phyloP scores from a whole-genome alignment of 2,888 invertebrate species.

The Liopterus haemorrhoidalis region DNA sequence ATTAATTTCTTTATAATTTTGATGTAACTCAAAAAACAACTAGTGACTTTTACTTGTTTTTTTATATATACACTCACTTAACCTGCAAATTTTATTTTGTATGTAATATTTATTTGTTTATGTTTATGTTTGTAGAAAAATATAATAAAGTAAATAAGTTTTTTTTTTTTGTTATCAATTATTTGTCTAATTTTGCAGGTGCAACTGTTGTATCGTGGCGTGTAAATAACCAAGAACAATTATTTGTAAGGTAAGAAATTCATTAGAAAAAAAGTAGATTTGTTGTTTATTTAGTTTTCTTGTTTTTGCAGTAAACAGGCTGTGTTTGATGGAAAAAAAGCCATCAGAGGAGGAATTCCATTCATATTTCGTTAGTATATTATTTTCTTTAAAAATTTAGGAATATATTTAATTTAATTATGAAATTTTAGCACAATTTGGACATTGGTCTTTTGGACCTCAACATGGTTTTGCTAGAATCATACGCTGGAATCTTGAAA shows the following conservation, averaged over 20 bases:
- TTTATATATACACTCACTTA: conserved; percentile 1
- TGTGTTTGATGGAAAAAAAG: conserved; percentile 91
- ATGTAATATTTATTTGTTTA: neutral
- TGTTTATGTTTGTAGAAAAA: neutral
- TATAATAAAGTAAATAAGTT: neutral
- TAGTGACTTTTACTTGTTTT: no score
- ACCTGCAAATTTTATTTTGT: neutral
- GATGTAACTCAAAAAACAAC: no score
- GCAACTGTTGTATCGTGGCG: conserved; percentile 96
- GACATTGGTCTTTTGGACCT: conserved; percentile 90
- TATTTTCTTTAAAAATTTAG: neutral
- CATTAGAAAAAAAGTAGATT: neutral
- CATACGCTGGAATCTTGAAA: conserved; percentile 85
- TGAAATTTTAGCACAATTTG: conserved; percentile 76
- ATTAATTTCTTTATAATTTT: conserved; percentile 18
- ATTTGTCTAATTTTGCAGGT: conserved; percentile 55
- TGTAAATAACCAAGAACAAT: conserved; percentile 91
- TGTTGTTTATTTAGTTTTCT: conserved; percentile 1
- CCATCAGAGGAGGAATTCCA: conserved; percentile 93
- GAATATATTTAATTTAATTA: conserved; percentile 6
- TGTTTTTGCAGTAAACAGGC: conserved; percentile 76
- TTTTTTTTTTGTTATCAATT: conserved; percentile 6
- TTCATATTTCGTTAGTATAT: conserved; percentile 90
- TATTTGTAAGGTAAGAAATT: conserved; percentile 82
- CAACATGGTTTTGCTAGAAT: conserved; percentile 95